Base-by-base conservation (phyloP, 2,888 invertebrate genomes). In the Nematopogon swammerdamellus region DNA sequence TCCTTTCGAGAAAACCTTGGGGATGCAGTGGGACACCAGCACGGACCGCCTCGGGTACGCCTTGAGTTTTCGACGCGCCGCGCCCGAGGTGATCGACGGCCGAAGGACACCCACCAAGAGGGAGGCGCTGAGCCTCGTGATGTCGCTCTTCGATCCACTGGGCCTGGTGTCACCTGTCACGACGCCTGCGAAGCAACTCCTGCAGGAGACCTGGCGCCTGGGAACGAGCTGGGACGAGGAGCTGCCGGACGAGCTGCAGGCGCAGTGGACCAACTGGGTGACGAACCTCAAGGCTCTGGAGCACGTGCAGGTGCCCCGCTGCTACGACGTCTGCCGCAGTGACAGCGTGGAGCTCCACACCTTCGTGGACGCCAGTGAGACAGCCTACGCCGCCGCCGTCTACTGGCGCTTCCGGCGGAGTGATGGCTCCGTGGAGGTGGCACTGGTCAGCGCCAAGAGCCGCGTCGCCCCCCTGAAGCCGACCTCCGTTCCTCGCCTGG, bases 131-230 rank as follows among this genome's bases (percentile, higher is more conserved):
- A 50, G 55, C 2, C 47, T 54, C 0, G 53, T 58, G 4, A 61
- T 58, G 62, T 61, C 58, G 1, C 45, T 62, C 1, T 65, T 58
- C 47, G 62, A 66, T 42, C 63, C 63, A 8, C 8, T 53, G 11
- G 53, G 53, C 14, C 47, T 54, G 42, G 42, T 51, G 1, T 44
- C 46, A 1, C 53, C 48, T 19, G 20, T 50, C 4, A 48, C 48
- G 3, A 18, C 49, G 1, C 19, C 29, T 42, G 48, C 47, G 18
- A 50, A 51, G 36, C 43, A 53, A 2, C 16, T 44, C 3, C 19
- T 45, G 2, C 51, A 51, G 48, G 51, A 50, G 16, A 10, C 45
- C 11, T 51, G 51, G 51, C 16, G 20, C 19, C 1, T 44, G 20
- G 36, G 59, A 57, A 58, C n/a, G n/a, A 30, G 16, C 17, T n/a